Base-by-base conservation (phyloP, 2,888 invertebrate genomes). In the Andrena bicolor region DNA sequence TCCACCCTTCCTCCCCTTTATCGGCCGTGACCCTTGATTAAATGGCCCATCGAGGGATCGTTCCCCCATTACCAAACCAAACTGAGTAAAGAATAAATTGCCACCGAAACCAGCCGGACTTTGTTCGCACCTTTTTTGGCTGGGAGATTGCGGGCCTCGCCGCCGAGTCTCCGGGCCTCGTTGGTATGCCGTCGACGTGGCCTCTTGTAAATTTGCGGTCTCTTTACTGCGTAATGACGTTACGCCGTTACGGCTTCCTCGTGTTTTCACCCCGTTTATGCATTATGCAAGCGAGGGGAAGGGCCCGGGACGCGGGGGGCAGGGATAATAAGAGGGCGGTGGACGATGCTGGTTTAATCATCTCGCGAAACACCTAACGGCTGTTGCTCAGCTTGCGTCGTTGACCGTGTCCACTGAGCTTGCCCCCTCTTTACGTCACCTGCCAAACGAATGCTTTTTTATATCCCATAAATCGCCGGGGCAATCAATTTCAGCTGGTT, bases 191-290 rank as follows among this genome's bases (percentile, higher is more conserved):
- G 28, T 58, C 66, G 51, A 32, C 51, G 61, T 20, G 32, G 81
- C 56, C 35, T 51, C 80, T 80, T 69, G 81, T 69, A 90, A 90
- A 90, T 90, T 90, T 68, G 86, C 87, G 72, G 79, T 80, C 88
- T 83, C 83, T 90, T 89, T 88, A 78, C 79, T n/a, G 30, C 64
- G 83, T 90, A 90, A 90, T 86, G 90, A 90, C 77, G 87, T 90
- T 89, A 90, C 86, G 80, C 85, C 75, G 86, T 87, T 83, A 89
- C 82, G 66, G 89, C 90, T 84, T 88, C 82, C 88, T 89, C 84
- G 80, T 89, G 83, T 90, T 90, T 85, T 86, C 90, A 90, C 90
- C 82, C 86, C 63, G 82, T 90, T 88, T 90, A 90, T 90, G 89
- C 89, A 89, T 90, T 87, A 90, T 90, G 89, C 86, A 83, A 76